Conservation (phyloP, 2,113 vertebrate species). For the Orientallactaga bullata region DNA sequence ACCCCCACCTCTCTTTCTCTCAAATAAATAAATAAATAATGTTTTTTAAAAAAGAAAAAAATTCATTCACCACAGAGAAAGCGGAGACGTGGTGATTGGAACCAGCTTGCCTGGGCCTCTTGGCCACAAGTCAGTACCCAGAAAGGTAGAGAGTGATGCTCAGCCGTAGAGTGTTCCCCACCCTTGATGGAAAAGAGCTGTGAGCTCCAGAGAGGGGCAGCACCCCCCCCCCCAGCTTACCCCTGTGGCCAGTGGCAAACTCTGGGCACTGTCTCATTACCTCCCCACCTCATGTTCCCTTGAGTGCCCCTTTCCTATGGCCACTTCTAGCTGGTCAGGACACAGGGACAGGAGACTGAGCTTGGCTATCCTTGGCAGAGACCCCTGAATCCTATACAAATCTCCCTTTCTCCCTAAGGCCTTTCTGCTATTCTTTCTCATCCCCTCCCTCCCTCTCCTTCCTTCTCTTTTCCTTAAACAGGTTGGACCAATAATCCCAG, state of each 20-base stretch:
- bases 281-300: not conserved
- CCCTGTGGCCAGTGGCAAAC: not conserved
- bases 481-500: too few species aligned
- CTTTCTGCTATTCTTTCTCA: not conserved
- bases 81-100: accelerated
- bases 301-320: not conserved
- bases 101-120: too few species aligned
- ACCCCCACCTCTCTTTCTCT: too few species aligned
- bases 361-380: not conserved
- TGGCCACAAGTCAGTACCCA: too few species aligned
- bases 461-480: not conserved
- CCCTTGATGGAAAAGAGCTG: not conserved
- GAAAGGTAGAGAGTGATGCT: not conserved
- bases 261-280: not conserved
- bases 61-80: not conserved
- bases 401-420: accelerated
- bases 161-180: not conserved
- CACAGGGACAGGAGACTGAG: not conserved
- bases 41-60: not conserved
- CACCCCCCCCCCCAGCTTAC: not conserved
- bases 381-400: not conserved
- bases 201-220: not conserved
- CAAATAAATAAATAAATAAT: too few species aligned
- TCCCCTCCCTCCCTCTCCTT: not conserved
- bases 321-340: too few species aligned